phyloP scores from a whole-genome alignment of 35 echinoderm and acorn worm species.

The Anneissia japonica region DNA sequence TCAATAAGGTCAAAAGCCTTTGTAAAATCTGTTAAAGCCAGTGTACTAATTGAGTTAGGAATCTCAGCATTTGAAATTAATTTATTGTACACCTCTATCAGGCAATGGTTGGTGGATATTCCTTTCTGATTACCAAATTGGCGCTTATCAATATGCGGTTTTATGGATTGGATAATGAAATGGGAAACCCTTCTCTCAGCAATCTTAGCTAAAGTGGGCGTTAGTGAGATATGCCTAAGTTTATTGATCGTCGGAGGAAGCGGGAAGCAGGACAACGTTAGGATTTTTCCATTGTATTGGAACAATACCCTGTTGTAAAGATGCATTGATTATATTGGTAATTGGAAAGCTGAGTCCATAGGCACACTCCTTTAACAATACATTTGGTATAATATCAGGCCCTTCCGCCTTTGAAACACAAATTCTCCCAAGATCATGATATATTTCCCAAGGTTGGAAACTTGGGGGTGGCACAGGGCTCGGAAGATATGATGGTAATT shows the following conservation, averaged over 20 bases:
- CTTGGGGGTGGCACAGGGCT: background rate
- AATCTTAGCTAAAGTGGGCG: background rate
- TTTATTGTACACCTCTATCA: too few species aligned
- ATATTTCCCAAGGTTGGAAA: slow-evolving; percentile 5
- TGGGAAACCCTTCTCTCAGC: background rate
- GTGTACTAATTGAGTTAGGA: too few species aligned
- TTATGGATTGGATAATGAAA: too few species aligned
- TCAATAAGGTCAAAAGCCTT: too few species aligned
- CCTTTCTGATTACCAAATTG: too few species aligned
- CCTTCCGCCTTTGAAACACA: background rate
- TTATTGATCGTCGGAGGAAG: background rate
- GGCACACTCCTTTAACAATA: background rate
- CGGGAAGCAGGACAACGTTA: background rate
- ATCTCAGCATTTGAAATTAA: too few species aligned
- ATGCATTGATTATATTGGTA: slow-evolving; percentile 10
- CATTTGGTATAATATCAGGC: background rate
- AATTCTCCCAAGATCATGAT: background rate
- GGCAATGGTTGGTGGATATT: too few species aligned
- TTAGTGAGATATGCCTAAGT: slow-evolving; percentile 12
- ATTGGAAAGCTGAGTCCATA: background rate
- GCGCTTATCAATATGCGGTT: too few species aligned
- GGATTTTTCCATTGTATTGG: background rate
- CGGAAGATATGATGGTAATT: background rate
- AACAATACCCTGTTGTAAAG: background rate
- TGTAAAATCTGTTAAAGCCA: too few species aligned